phyloP scores from a whole-genome alignment of 2,113 vertebrate genomes.

The Symphodus melops region DNA sequence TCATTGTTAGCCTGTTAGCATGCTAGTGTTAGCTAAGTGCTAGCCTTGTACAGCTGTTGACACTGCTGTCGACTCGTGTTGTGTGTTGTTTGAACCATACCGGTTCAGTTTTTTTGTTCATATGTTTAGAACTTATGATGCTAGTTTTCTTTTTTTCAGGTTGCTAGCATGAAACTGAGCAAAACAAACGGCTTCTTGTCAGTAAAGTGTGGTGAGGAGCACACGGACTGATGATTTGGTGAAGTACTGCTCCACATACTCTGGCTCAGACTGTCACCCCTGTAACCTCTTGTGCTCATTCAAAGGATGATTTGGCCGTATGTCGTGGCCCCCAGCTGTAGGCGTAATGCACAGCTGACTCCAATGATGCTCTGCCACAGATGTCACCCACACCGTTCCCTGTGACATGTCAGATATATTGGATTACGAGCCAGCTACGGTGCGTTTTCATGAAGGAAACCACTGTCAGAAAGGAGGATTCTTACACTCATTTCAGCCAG shows the following conservation, averaged over 20 bases:
- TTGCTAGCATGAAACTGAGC: no score
- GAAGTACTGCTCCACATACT: slow-evolving; percentile 1
- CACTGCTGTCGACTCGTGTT: no score
- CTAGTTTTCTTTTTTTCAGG: no score
- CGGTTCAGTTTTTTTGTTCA: no score
- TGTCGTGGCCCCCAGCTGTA: slow-evolving; percentile 46
- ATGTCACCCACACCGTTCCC: slow-evolving; percentile 48
- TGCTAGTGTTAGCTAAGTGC: no score
- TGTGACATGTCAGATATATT: slow-evolving; percentile 28
- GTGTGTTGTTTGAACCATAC: no score
- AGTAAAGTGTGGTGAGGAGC: neutral
- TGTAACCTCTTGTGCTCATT: slow-evolving; percentile 15
- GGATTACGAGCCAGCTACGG: slow-evolving; percentile 14
- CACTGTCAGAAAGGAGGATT: neutral
- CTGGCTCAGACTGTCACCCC: slow-evolving; percentile 4
- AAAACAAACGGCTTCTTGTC: no score
- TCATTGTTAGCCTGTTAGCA: no score
- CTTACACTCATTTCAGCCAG: neutral
- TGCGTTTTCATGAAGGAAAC: slow-evolving; percentile 10
- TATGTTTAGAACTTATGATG: no score
- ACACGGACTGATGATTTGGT: neutral
- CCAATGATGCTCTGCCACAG: slow-evolving; percentile 45
- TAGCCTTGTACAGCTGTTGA: no score
- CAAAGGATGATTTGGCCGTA: slow-evolving; percentile 12
- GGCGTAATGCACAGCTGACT: slow-evolving; percentile 42